Evolutionary conservation across 1,140 invertebrate species (phyloP).

Genomic region (Caerostris darwini): DNA sequence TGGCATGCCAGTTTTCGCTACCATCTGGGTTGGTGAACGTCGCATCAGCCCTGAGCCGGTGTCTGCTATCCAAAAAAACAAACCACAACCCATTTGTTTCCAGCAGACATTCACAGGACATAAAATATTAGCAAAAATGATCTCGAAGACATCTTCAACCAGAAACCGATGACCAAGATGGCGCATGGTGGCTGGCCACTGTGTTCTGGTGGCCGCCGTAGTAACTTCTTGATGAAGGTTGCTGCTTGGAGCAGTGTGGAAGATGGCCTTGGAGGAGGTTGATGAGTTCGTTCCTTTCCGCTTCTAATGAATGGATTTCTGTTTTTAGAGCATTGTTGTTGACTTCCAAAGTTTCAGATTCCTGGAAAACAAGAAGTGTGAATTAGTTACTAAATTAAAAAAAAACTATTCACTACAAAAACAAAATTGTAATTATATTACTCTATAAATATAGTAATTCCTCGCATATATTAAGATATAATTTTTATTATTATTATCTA

Average conservation of each 20-base stretch:
- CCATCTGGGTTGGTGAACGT: conserved; percentile 50
- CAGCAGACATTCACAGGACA: conserved; percentile 76
- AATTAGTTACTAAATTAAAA: no score
- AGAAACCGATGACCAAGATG: conserved; percentile 68
- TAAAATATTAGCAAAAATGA: background rate
- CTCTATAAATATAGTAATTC: no score
- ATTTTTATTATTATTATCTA: no score
- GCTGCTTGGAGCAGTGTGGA: conserved; percentile 65
- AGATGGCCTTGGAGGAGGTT: conserved; percentile 85
- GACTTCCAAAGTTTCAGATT: conserved; percentile 92
- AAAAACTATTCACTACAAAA: no score
- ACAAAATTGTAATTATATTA: no score
- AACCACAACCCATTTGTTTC: conserved; percentile 77
- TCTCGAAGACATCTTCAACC: conserved; percentile 32
- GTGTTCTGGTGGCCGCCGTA: background rate
- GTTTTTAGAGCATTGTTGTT: conserved; percentile 92
- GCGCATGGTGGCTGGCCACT: background rate
- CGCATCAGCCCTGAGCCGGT: conserved; percentile 78
- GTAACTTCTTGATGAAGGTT: background rate
- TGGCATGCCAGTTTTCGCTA: background rate
- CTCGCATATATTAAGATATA: no score
- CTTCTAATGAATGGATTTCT: conserved; percentile 90
- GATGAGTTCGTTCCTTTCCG: conserved; percentile 87
- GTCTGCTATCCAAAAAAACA: conserved; percentile 77
- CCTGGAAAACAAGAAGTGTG: conserved; percentile 81